phyloP scores from a whole-genome alignment of 2,797 vertebrate species.

The Odontamblyopus rebecca region DNA sequence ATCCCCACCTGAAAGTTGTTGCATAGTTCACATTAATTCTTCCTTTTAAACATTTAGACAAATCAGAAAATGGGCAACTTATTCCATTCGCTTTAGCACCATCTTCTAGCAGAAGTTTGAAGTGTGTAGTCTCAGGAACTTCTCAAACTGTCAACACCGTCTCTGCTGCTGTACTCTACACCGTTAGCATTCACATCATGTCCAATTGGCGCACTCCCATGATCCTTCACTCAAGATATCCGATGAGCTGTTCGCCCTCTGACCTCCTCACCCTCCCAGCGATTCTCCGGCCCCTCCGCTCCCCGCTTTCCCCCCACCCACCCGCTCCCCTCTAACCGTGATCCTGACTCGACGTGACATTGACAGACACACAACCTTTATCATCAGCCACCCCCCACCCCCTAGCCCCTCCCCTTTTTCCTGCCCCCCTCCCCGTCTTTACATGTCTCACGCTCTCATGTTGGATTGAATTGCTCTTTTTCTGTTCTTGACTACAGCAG shows the following conservation, averaged over 20 bases:
- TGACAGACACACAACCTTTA: conserved; percentile 70
- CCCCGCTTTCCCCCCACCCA: conserved; percentile 34
- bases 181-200: conserved; percentile 13
- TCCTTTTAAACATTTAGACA: no score
- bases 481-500: conserved; percentile 22
- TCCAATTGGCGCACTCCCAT: conserved; percentile 35
- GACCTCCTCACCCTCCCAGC: conserved; percentile 65
- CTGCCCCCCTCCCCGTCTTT: conserved; percentile 25
- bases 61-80: no score
- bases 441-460: conserved; percentile 4
- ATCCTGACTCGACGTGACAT: conserved; percentile 71
- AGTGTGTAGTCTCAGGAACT: neutral
- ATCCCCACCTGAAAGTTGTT: no score
- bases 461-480: conserved; percentile 56
- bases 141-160: neutral
- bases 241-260: conserved; percentile 49
- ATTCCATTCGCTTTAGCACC: no score
- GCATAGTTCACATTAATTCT: no score
- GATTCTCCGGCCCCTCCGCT: conserved; percentile 37
- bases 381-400: conserved; percentile 36
- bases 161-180: conserved; percentile 1
- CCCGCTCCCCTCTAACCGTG: conserved; percentile 54
- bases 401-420: conserved; percentile 37
- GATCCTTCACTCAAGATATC: conserved; percentile 46
- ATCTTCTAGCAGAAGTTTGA: neutral